phyloP scores from a whole-genome alignment of 2,113 vertebrate genomes.

The Osmerus eperlanus region DNA sequence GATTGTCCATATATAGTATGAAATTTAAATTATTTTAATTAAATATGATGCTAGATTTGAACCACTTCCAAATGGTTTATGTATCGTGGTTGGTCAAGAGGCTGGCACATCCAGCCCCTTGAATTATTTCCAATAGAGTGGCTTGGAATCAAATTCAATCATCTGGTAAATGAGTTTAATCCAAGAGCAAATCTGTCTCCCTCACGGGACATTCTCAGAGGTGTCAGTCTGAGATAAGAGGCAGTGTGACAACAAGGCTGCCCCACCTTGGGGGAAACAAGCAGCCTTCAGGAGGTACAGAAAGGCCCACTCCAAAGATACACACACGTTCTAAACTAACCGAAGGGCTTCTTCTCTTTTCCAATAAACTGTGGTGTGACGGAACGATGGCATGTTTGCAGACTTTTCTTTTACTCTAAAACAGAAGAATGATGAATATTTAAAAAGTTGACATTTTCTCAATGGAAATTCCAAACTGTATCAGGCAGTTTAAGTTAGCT shows the following conservation, averaged over 20 bases:
- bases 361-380: conserved; percentile 24
- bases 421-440: conserved; percentile 16
- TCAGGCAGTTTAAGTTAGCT: no score
- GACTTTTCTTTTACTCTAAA: not conserved
- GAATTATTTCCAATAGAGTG: conserved; percentile 68
- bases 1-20: no score
- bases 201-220: conserved; percentile 72
- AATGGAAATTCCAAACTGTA: no score
- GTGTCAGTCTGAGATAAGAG: conserved; percentile 74
- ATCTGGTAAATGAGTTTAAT: conserved; percentile 73
- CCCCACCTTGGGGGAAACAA: conserved; percentile 42
- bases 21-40: no score
- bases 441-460: not conserved
- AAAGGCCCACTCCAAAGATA: conserved; percentile 38
- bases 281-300: conserved; percentile 33
- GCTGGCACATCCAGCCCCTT: conserved; percentile 41
- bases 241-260: conserved; percentile 63
- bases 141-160: conserved; percentile 70
- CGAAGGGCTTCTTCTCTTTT: conserved; percentile 36
- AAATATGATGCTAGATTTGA: no score
- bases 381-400: not conserved
- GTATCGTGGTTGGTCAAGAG: conserved; percentile 51
- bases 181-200: conserved; percentile 67
- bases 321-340: conserved; percentile 44
- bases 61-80: conserved; percentile 35